Evolutionary conservation across 2,113 vertebrate genomes (phyloP), one percentile per base, ranked within the genome.

Genomic region (Amia ocellicauda): DNA sequence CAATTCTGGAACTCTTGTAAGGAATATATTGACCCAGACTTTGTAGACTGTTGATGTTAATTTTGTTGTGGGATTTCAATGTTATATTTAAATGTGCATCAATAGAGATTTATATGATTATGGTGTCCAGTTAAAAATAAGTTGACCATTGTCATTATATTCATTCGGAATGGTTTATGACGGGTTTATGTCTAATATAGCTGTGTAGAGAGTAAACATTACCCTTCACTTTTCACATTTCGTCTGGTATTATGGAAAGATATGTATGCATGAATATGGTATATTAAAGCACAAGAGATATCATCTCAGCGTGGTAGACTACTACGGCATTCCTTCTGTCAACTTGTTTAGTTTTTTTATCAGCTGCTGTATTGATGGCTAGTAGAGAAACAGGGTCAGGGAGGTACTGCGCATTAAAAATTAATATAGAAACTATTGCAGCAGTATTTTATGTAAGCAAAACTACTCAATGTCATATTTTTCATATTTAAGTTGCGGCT

Each of bases 391-490:
- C 76, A 74, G 87, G 82, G 85, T 86, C 85, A 85, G 81, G 70
- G 71, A 82, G 83, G 80, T 78, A 67, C 80, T 73, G 81, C 63
- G 71, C 87, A 88, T 91, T 89, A 90, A 91, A 89, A 90, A 91
- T 91, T 84, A 85, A 90, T 87, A 79, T 68, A 74, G 81, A 82
- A 85, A 85, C 83, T 81, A 90, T 89, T 87, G 83, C 81, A 62
- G 83, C 79, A 79, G 81, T 89, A 87, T 89, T 92, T 90, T 89
- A 88, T 90, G 43, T 82, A 88, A 87, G 81, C 82, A 84, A 81
- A 68, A 76, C 83, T 75, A 73, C 85, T 87, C 85, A 78, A 41
- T 76, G 73, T 70, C 65, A 72, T 76, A 76, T 56, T 79, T 85
- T 83, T 77, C 74, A 81, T 81, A 78, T 88, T 85, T 83, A 87